Conservation (phyloP, 2,797 vertebrate genomes). For the Pristis pectinata region DNA sequence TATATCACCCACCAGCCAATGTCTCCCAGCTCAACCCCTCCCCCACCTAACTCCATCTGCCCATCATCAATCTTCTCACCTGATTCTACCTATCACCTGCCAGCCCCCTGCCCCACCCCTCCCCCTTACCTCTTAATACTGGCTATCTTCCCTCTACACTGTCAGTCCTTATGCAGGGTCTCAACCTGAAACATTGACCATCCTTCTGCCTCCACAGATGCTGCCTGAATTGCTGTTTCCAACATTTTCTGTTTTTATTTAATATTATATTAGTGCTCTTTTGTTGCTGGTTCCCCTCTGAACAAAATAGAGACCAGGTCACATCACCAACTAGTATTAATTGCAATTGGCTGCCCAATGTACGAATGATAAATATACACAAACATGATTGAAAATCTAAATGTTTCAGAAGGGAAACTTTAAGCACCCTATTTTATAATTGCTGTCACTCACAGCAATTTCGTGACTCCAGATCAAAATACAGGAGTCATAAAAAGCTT, state of each 20-base stretch:
- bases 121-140: too few relatives aligned
- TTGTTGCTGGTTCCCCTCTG: background rate
- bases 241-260: background rate
- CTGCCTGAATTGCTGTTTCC: too few relatives aligned
- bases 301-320: background rate
- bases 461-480: background rate
- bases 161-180: too few relatives aligned
- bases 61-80: too few relatives aligned
- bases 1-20: too few relatives aligned
- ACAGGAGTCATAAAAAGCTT: background rate
- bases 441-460: background rate
- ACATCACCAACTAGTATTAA: background rate
- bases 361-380: background rate
- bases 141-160: too few relatives aligned
- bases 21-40: too few relatives aligned
- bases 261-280: background rate
- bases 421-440: background rate
- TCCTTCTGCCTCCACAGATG: too few relatives aligned
- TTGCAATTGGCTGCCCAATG: background rate
- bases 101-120: too few relatives aligned
- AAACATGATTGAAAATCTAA: background rate
- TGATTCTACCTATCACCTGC: too few relatives aligned
- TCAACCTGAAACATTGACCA: too few relatives aligned
- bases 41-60: background rate
- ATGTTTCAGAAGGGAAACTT: background rate